phyloP scores from a whole-genome alignment of 92 coral and sea anemone species.

The Porites divaricata region DNA sequence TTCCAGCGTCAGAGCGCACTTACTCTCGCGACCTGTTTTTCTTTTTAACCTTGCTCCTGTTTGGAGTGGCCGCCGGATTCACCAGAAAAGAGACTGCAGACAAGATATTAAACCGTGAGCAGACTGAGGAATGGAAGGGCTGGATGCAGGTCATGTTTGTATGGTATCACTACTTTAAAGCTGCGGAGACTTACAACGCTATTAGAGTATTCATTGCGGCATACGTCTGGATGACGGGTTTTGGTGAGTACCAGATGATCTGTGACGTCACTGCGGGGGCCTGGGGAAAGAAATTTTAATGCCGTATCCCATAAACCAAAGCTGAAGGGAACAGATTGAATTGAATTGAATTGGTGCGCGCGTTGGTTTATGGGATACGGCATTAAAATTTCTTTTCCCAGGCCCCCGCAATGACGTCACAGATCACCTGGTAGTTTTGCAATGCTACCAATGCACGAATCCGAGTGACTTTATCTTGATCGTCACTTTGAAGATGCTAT shows the following conservation, averaged over 20 bases:
- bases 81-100: constrained; percentile 66
- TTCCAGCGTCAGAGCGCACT: constrained; percentile 83
- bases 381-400: too few relatives aligned
- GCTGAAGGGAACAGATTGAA: too few relatives aligned
- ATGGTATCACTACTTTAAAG: constrained; percentile 92
- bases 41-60: constrained; percentile 66
- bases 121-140: constrained; percentile 95
- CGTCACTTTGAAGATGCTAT: not conserved
- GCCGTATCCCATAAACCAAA: too few relatives aligned
- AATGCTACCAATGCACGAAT: not conserved
- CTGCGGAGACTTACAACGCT: constrained; percentile 87
- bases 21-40: constrained; percentile 87
- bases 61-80: constrained; percentile 71
- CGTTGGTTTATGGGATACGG: too few relatives aligned
- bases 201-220: constrained; percentile 84
- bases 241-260: constrained; percentile 78
- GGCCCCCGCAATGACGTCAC: too few relatives aligned
- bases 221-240: constrained; percentile 95
- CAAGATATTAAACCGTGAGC: constrained; percentile 76
- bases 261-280: too few relatives aligned
- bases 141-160: constrained; percentile 91
- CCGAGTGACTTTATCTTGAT: not conserved
- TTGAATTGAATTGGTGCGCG: too few relatives aligned
- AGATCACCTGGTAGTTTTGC: too few relatives aligned
- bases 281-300: too few relatives aligned